phyloP scores from a whole-genome alignment of 2,113 vertebrate genomes.

The Gnathonemus echidnorhynchus region DNA sequence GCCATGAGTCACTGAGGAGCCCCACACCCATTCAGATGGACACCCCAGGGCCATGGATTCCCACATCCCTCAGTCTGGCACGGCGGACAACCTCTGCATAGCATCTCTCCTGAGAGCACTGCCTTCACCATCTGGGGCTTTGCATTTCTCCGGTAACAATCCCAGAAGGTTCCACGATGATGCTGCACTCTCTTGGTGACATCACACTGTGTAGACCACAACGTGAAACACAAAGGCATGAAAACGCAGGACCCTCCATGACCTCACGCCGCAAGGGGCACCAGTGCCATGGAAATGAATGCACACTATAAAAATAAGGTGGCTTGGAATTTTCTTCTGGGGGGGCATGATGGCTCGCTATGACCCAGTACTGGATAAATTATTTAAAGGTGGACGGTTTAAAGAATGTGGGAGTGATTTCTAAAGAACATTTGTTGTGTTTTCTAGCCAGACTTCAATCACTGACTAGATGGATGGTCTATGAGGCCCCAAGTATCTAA shows the following conservation, averaged over 20 bases:
- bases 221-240: background rate
- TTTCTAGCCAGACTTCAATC: constrained; percentile 8
- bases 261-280: background rate
- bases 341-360: background rate
- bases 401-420: too few relatives aligned
- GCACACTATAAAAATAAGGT: background rate
- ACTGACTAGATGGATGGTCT: constrained; percentile 11
- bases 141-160: background rate
- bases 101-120: background rate
- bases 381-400: background rate
- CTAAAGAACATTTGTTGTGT: background rate
- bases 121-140: background rate
- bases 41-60: background rate
- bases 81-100: background rate
- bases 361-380: background rate
- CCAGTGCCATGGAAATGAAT: background rate
- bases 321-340: background rate
- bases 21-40: background rate
- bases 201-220: constrained; percentile 5
- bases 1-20: background rate
- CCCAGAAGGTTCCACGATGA: background rate
- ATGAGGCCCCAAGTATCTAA: background rate
- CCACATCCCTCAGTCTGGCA: background rate
- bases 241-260: background rate
- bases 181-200: background rate